Base-by-base conservation (phyloP, 2,888 invertebrate genomes). In the Eledone cirrhosa region DNA sequence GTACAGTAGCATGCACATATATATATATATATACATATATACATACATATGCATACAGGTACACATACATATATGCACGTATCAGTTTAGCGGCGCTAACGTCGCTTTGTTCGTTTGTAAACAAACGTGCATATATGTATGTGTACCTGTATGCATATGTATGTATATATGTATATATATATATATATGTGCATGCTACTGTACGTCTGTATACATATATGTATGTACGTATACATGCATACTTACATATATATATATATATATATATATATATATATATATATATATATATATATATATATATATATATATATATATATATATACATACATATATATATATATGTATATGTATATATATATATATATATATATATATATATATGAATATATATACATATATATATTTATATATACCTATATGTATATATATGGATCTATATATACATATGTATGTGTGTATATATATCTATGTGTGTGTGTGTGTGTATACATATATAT, bases 21-120 rank as follows among this genome's bases (percentile, higher is more conserved):
- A 53, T 53, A 19, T 53, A 53, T 53, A 53, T 53, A 53, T 53
- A 53, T 53, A 53, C 19, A 53, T 53, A 53, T 53, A 53, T 53
- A 53, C 19, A 19, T 53, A 53, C 19, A 53, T 53, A 53, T 53
- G 22, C 19, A 53, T 53, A 19, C 19, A 19, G 13, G n/a, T 69
- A 69, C n/a, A 69, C n/a, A 69, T 69, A 69, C n/a, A 69, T 69
- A n/a, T 69, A n/a, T 69, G n/a, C n/a, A 69, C n/a, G n/a, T n/a
- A n/a, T n/a, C n/a, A n/a, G n/a, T n/a, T n/a, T n/a, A n/a, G n/a
- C n/a, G n/a, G n/a, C n/a, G n/a, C n/a, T n/a, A n/a, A n/a, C n/a
- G n/a, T n/a, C n/a, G n/a, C n/a, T n/a, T n/a, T n/a, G n/a, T n/a
- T 16, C n/a, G n/a, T 69, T 16, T 69, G n/a, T 69, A 69, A 16